A percentile compares a stretch with the other conserved stretches of the same genome.
These are phyloP conservation scores for Spermophilus dauricus DNA, from an alignment of 2,113 vertebrate genomes.

Conservation along the genomic window DNA sequence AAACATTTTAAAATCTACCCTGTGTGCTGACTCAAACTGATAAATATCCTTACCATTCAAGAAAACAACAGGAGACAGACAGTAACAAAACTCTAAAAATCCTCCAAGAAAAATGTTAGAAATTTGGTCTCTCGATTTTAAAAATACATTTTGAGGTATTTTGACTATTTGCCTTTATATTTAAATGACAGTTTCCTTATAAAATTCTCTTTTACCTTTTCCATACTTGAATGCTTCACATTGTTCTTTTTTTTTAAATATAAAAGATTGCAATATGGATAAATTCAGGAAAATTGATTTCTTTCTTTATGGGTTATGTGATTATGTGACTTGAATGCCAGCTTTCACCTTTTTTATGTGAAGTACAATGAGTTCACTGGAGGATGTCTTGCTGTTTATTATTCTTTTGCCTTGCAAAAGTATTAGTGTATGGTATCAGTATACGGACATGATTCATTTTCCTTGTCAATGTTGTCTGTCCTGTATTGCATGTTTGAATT, in stretches of 20 bases:
- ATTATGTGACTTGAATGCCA: background rate
- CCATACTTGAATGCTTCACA: background rate
- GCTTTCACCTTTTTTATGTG: background rate
- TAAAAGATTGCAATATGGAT: background rate
- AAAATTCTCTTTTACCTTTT: background rate
- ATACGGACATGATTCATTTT: background rate
- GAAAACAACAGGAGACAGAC: background rate
- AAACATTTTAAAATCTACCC: background rate
- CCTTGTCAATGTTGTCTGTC: background rate
- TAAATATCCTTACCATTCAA: background rate
- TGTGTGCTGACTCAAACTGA: background rate
- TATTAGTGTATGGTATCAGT: background rate
- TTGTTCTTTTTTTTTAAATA: background rate
- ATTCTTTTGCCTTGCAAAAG: background rate
- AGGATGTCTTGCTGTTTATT: background rate
- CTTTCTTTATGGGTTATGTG: background rate
- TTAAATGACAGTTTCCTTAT: background rate
- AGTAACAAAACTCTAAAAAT: background rate
- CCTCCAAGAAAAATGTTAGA: background rate
- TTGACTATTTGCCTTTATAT: background rate
- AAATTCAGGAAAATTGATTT: background rate
- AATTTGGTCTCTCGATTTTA: background rate
- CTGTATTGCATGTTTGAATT: background rate
- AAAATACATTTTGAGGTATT: background rate
- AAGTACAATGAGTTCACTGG: background rate